phyloP scores from a whole-genome alignment of 2,888 invertebrate species.

The Druceiella hillmani region DNA sequence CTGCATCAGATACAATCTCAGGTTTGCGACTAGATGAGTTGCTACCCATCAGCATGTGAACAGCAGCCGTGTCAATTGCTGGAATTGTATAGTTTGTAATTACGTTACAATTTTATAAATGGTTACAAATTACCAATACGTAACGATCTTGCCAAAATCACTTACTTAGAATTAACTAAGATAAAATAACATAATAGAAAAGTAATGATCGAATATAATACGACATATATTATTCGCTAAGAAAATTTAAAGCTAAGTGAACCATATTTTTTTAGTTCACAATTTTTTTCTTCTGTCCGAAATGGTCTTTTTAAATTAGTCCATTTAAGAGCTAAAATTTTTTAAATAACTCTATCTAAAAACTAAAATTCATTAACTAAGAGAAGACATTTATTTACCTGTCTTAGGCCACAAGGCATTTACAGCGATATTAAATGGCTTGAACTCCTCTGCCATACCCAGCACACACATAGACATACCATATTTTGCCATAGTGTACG shows the following conservation, averaged over 20 bases:
- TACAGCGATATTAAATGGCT: conserved; percentile 75
- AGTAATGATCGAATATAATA: too few species aligned
- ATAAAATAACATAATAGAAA: too few species aligned
- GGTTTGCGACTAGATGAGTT: conserved; percentile 68
- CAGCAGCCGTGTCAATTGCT: conserved; percentile 92
- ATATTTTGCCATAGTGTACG: conserved; percentile 98
- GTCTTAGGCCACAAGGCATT: conserved; percentile 97
- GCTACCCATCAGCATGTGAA: conserved; percentile 78
- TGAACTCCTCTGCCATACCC: conserved; percentile 95
- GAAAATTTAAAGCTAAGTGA: neutral
- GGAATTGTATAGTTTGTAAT: conserved; percentile 22
- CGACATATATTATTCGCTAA: too few species aligned
- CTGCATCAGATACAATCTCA: conserved; percentile 86
- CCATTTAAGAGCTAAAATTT: too few species aligned
- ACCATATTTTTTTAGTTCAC: conserved; percentile 1
- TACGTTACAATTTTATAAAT: neutral
- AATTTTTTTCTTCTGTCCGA: too few species aligned
- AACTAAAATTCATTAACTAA: conserved; percentile 1
- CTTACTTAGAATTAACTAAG: too few species aligned
- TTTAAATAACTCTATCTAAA: neutral
- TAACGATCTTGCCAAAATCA: too few species aligned
- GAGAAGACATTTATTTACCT: conserved; percentile 42
- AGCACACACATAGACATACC: conserved; percentile 98
- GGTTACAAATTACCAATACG: neutral
- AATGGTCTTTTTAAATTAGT: too few species aligned